Base-by-base conservation (phyloP, 2,113 vertebrate species). In the Dermatemys mawii region DNA sequence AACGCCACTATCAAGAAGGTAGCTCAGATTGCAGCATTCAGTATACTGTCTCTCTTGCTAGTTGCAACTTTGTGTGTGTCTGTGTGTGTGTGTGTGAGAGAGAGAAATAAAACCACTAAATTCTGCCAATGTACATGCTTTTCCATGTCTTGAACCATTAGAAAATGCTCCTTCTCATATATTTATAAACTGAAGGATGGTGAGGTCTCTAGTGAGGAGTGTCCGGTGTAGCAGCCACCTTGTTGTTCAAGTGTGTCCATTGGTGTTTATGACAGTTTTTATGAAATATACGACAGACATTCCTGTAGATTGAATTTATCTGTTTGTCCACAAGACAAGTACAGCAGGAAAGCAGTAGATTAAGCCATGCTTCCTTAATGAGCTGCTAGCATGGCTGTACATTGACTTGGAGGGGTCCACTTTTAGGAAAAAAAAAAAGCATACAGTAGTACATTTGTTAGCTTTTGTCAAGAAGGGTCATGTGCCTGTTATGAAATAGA, bases 1-100 rank as follows among this genome's bases (percentile, higher is more conserved):
- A 99, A 96, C 98, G 98, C 48, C 99, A 99, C 97, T 99, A 99
- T 97, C 99, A 99, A 81, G 99, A 99, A 96, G 99, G 99, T 99
- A 96, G 83, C 83, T 78, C 44, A 54, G 2, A 78, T 78, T 88
- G 78, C 27, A 44, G 0, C 49, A 8, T 49, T 79, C 38, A 79
- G 3, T 92, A 0, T 79, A 6, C 26, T 87, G 44, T 82, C 88
- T 67, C 19, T 90, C 17, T 51, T 9, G 9, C 5, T 27, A 41
- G 3, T 50, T 81, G 21, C 4, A 2, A 6, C 11, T 57, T 10
- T 48, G 11, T 46, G 11, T 84, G 90, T 90, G 83, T 17, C 46
- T 80, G 83, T 57, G 38, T 5, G 54, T 26, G 50, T 21, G 51
- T 5, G 50, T 5, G 50, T 17, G 50, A 51, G 50, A 50, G 17